Evolutionary conservation across 2,797 vertebrate species (phyloP).

Genomic region (Petrocephalus schoutedeni): DNA sequence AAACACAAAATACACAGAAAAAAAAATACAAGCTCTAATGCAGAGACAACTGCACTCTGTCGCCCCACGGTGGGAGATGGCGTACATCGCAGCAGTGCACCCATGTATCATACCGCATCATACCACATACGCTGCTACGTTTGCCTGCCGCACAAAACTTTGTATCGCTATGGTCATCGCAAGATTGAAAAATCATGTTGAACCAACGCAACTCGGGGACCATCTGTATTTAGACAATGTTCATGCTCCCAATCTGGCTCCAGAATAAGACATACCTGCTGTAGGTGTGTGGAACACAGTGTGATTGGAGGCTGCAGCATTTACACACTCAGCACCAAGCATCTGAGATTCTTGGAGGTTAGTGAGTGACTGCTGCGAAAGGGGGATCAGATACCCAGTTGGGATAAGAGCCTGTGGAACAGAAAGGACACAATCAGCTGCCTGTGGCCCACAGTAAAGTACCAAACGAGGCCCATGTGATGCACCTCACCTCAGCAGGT

Average conservation of each 20-base stretch:
- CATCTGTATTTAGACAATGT: not conserved
- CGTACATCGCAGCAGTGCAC: too few species aligned
- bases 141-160: too few species aligned
- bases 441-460: not conserved
- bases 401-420: conserved; percentile 72
- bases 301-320: conserved; percentile 62
- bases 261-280: conserved; percentile 58
- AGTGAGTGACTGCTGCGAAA: conserved; percentile 71
- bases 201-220: too few species aligned
- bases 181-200: too few species aligned
- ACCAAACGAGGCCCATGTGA: not conserved
- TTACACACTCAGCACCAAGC: conserved; percentile 52
- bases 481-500: conserved; percentile 24
- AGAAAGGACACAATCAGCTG: not conserved
- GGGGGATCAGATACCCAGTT: conserved; percentile 83
- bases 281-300: conserved; percentile 73
- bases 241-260: not conserved
- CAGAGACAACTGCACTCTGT: too few species aligned
- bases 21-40: too few species aligned
- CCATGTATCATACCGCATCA: too few species aligned
- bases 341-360: conserved; percentile 53
- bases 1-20: too few species aligned
- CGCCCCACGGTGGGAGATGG: too few species aligned
- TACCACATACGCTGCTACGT: too few species aligned
- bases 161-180: too few species aligned